Conservation (phyloP, 2,113 vertebrate genomes). For the Megalops atlanticus region DNA sequence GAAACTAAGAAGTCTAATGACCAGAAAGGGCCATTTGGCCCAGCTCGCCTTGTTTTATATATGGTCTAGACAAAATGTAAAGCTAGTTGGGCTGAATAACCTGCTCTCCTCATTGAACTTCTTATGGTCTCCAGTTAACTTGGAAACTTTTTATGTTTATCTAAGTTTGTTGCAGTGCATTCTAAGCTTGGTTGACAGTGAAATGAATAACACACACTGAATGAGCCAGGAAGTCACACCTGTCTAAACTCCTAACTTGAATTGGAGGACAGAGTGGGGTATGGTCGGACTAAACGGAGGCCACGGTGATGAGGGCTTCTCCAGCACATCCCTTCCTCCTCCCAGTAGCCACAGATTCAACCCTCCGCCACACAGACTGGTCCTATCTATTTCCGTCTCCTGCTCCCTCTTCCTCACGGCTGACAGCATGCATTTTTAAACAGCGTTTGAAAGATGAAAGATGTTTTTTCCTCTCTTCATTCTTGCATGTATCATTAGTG, state of each 20-base stretch:
- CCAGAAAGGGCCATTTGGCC: no score
- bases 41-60: no score
- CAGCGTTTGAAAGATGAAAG: constrained; percentile 1
- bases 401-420: background rate
- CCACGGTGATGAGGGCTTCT: background rate
- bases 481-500: constrained; percentile 1
- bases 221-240: background rate
- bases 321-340: background rate
- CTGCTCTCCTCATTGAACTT: no score
- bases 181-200: no score
- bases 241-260: background rate
- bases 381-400: background rate
- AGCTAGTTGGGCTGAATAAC: no score
- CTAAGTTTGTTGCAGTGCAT: no score
- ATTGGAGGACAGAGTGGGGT: background rate
- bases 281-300: background rate
- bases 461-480: background rate
- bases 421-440: background rate
- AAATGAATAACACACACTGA: no score
- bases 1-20: no score
- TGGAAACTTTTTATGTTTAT: no score
- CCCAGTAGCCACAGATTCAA: background rate
- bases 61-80: no score
- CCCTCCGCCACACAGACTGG: background rate
- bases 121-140: no score